phyloP scores from a whole-genome alignment of 1,140 invertebrate species.

The Brachionus plicatilis region DNA sequence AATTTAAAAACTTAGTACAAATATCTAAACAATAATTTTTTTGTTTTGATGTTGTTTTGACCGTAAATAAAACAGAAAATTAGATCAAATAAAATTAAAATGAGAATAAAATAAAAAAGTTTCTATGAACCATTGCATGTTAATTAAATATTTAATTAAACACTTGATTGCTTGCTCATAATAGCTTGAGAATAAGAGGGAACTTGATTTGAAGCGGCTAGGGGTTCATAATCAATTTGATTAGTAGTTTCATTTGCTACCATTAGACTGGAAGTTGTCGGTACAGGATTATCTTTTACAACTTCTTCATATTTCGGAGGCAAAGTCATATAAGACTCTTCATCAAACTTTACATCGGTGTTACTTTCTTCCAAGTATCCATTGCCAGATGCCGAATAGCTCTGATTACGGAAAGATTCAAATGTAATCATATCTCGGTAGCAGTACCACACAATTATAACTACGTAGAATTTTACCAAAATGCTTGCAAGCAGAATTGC shows the following conservation, averaged over 20 bases:
- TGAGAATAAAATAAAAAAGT: neutral
- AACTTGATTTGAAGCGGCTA: neutral
- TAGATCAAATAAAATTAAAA: neutral
- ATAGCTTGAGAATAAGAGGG: constrained; percentile 6
- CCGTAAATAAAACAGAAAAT: neutral
- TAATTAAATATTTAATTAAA: neutral
- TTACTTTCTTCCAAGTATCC: neutral
- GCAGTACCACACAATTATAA: constrained; percentile 27
- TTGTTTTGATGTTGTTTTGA: neutral
- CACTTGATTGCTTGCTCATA: neutral
- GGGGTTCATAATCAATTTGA: neutral
- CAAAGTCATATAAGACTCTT: constrained; percentile 8
- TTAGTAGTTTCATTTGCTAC: neutral
- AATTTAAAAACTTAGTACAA: neutral
- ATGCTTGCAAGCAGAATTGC: constrained; percentile 11
- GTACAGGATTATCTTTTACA: neutral
- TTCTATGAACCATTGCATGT: neutral
- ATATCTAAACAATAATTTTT: neutral
- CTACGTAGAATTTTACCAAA: neutral
- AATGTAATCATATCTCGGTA: constrained; percentile 2
- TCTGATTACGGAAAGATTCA: constrained; percentile 2
- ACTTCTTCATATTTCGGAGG: constrained; percentile 29
- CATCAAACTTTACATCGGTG: constrained; percentile 11
- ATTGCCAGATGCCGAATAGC: neutral
- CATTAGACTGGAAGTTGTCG: neutral